Conservation (phyloP, 2,797 vertebrate species). For the Lagodon rhomboides region DNA sequence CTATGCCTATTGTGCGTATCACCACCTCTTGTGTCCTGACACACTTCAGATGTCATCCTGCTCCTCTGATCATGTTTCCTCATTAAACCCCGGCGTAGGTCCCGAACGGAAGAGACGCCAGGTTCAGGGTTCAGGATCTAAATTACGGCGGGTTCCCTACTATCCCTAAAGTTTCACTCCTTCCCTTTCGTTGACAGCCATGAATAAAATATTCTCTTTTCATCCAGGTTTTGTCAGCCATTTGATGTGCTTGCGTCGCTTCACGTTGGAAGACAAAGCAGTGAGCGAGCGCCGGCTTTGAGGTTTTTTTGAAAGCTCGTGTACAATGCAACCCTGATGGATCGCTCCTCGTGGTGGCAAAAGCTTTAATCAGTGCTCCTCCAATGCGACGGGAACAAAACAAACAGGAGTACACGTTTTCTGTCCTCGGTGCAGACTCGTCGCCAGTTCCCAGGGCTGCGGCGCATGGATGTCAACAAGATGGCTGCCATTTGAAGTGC, state of each 20-base stretch:
- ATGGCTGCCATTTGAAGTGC: slow-evolving; percentile 40
- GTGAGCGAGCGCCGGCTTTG: slow-evolving; percentile 47
- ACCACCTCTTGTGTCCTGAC: slow-evolving; percentile 24
- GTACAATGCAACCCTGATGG: slow-evolving; percentile 55
- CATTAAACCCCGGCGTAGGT: slow-evolving; percentile 40
- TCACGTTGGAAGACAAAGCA: slow-evolving; percentile 69
- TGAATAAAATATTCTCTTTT: slow-evolving; percentile 75
- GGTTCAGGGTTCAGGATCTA: slow-evolving; percentile 45
- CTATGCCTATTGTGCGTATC: slow-evolving; percentile 36
- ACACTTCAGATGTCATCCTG: slow-evolving; percentile 33
- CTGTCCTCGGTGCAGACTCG: background rate
- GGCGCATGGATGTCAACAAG: slow-evolving; percentile 33
- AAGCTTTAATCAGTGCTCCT: slow-evolving; percentile 69
- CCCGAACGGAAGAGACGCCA: background rate
- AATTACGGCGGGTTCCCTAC: slow-evolving; percentile 39
- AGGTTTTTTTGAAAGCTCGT: slow-evolving; percentile 65
- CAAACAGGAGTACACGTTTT: slow-evolving; percentile 41
- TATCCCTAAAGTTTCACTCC: slow-evolving; percentile 38
- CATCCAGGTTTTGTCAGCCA: slow-evolving; percentile 65
- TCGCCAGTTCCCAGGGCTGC: slow-evolving; percentile 15
- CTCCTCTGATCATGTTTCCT: slow-evolving; percentile 49
- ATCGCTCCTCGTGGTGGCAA: slow-evolving; percentile 40
- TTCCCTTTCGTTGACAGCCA: slow-evolving; percentile 50
- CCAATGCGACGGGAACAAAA: slow-evolving; percentile 40
- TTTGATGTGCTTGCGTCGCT: slow-evolving; percentile 66